Base-by-base conservation (phyloP, 2,797 vertebrate genomes). In the Aphelocoma californica region DNA sequence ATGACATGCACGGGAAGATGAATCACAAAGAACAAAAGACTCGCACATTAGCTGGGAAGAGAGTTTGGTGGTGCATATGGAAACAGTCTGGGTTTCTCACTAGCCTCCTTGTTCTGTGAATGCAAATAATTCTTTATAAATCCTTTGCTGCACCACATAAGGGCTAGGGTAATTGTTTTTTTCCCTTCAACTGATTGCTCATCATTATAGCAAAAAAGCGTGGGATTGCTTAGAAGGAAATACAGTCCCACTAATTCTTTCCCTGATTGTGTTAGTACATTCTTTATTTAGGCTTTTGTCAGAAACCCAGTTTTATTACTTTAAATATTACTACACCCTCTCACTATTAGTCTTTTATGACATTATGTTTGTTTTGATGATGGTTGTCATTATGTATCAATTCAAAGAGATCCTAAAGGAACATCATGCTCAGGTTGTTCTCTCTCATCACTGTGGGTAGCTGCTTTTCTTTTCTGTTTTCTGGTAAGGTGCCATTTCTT, bases 311-410 rank as follows among this genome's bases (percentile, higher is more conserved):
- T 71, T 95, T 95, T 83, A 67, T 56, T 80, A 47, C 77, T 78
- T 62, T 84, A 92, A 91, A 85, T 97, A 91, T 84, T 94, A 48
- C 77, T 91, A 80, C 81, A 82, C 12, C 26, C 60, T 90, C 65
- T 77, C 66, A 36, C 48, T 93, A 53, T 80, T 85, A 47, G 47
- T 86, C 10, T 72, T 95, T 90, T 74, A 84, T 91, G 87, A 83
- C 73, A 85, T 45, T 92, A 71, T 74, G 78, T 96, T 96, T 94
- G 47, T 79, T 96, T 81, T 94, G 77, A 91, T 57, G 75, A 74
- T 92, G 50, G 51, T 73, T 97, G 89, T 92, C 95, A 91, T 97
- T 97, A 96, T 86, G 75, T 92, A 84, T 96, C 80, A 83, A 67
- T 94, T 96, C 69, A 66, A 96, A 86, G 48, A 20, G 58, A 60